These are phyloP conservation scores for Aphidius colemani DNA, from an alignment of 2,888 invertebrate species.

Conservation along the genomic window DNA sequence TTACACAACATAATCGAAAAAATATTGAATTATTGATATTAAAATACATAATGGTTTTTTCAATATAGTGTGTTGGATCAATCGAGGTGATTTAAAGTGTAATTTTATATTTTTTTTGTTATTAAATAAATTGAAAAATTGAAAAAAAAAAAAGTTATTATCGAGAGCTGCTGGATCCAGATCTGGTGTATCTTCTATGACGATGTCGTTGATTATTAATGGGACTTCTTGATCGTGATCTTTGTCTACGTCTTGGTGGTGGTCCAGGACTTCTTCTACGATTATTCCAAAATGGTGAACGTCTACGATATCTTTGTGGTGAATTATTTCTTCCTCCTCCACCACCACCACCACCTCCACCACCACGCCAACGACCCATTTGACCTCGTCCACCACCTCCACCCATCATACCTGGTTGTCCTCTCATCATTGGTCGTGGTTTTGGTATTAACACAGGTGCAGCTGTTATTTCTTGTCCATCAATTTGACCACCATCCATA, in stretches of 20 bases:
- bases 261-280: slow-evolving; percentile 65
- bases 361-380: slow-evolving; percentile 58
- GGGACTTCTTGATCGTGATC: slow-evolving; percentile 65
- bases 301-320: slow-evolving; percentile 58
- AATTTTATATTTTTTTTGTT: too few relatives aligned
- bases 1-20: background rate
- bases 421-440: slow-evolving; percentile 64
- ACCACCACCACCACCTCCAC: slow-evolving; percentile 60
- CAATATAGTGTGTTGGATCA: background rate
- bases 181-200: slow-evolving; percentile 73
- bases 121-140: too few relatives aligned
- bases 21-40: background rate
- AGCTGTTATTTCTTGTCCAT: slow-evolving; percentile 93
- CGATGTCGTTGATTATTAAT: slow-evolving; percentile 62
- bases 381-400: slow-evolving; percentile 61
- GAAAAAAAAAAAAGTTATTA: slow-evolving; percentile 54
- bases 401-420: slow-evolving; percentile 57
- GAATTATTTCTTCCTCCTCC: slow-evolving; percentile 62
- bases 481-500: slow-evolving; percentile 99
- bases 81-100: too few relatives aligned
- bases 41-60: slow-evolving; percentile 7
- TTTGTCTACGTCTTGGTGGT: slow-evolving; percentile 66
- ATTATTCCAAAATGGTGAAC: slow-evolving; percentile 58
- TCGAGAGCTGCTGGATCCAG: slow-evolving; percentile 77
- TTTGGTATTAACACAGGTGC: slow-evolving; percentile 88